Conservation (phyloP, 2,888 invertebrate species). For the Protonemura montana region DNA sequence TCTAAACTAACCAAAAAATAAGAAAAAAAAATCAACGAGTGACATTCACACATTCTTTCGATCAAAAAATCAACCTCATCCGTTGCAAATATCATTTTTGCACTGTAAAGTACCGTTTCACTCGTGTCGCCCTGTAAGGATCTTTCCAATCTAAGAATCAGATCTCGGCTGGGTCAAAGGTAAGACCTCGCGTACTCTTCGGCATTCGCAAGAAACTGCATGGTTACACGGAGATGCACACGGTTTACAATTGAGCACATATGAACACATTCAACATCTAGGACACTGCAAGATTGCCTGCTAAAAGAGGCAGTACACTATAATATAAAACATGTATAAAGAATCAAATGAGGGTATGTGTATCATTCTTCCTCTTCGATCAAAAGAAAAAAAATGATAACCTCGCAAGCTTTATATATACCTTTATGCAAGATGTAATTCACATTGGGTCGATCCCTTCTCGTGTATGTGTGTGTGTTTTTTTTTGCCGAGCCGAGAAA, state of each 20-base stretch:
- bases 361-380: not conserved
- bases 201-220: not conserved
- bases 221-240: not conserved
- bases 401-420: not conserved
- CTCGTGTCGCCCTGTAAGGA: not conserved
- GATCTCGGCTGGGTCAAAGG: not conserved
- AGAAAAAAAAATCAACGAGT: no score
- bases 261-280: not conserved
- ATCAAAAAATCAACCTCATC: no score
- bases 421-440: not conserved
- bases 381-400: not conserved
- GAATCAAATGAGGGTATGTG: not conserved
- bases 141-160: not conserved
- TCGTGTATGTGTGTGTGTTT: no score
- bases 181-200: not conserved
- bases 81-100: no score
- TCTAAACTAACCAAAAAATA: no score
- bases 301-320: not conserved
- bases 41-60: no score
- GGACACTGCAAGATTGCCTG: not conserved
- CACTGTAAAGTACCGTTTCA: not conserved
- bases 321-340: not conserved
- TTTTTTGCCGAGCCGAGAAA: slow-evolving; percentile 16
- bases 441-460: not conserved
- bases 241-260: not conserved